Evolutionary conservation across 2,888 invertebrate genomes (phyloP).

Genomic region (Drosophila neotestacea): DNA sequence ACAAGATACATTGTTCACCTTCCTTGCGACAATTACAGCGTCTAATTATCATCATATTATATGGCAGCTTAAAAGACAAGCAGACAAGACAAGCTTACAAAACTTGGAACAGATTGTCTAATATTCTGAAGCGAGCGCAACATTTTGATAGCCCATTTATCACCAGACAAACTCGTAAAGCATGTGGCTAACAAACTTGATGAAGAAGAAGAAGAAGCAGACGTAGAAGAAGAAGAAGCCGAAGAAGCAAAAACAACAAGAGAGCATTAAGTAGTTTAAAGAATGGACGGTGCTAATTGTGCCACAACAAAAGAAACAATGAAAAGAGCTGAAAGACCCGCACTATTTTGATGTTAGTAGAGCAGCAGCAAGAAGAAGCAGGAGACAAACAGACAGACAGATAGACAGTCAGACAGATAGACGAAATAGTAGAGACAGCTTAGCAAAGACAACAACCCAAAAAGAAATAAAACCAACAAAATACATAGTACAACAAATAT

Average conservation of each 20-base stretch:
- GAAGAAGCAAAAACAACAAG: constrained; percentile 12
- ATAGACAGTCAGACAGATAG: constrained; percentile 3
- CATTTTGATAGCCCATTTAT: constrained; percentile 72
- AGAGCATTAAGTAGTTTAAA: constrained; percentile 53
- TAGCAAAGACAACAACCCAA: constrained; percentile 38
- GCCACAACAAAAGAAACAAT: constrained; percentile 60
- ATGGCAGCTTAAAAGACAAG: constrained; percentile 6
- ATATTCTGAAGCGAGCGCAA: constrained; percentile 41
- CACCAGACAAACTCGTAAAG: constrained; percentile 41
- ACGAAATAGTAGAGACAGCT: constrained; percentile 34
- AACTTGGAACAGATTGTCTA: constrained; percentile 44
- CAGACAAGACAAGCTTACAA: constrained; percentile 22
- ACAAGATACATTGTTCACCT: constrained; percentile 29
- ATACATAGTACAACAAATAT: not conserved
- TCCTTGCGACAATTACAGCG: constrained; percentile 38
- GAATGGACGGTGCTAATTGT: constrained; percentile 71
- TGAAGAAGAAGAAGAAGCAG: not conserved
- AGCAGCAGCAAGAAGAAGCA: constrained; percentile 39
- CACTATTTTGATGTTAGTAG: constrained; percentile 59
- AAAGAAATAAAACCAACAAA: constrained; percentile 8
- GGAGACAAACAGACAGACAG: not conserved
- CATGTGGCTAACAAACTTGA: constrained; percentile 31
- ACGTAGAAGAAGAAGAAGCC: constrained; percentile 10
- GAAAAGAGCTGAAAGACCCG: constrained; percentile 18
- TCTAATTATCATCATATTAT: constrained; percentile 43